Evolutionary conservation across 2,888 invertebrate genomes (phyloP), one percentile per base, ranked within the genome.

Genomic region (Mesorhabditis spiculigera): DNA sequence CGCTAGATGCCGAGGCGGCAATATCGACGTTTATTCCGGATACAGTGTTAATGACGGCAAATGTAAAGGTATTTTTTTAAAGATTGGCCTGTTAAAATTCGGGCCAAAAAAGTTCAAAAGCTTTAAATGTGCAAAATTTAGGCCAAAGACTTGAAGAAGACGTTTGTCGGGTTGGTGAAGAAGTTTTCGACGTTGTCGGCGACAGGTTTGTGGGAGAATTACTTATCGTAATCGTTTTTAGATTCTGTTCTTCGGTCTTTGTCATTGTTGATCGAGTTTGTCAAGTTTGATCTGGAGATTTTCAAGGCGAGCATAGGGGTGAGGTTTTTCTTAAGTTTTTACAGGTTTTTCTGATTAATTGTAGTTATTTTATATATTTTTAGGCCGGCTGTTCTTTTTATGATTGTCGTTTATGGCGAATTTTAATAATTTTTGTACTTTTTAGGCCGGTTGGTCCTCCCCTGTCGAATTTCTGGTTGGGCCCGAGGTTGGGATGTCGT

Each of bases 391-490:
- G 28, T 28, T 28, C 28, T 28, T 28, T 28, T 28, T 28, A 28
- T 28, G 28, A 28, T 28, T 50, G 58, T 13, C 58, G 58, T 13
- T 50, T 10, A 50, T 50, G 58, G 58, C 10, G 10, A 13, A 50
- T 50, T 13, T 50, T 50, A 13, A 13, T 50, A 50, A 50, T 50
- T 50, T 50, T 50, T n/a, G n/a, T 50, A 10, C 13, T 16, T 87
- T 86, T 62, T 86, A 91, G 90, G 92, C 93, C 68, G 93, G 93
- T 81, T 97, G 95, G 94, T 93, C 93, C 80, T 93, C 95, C 84
- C 95, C 95, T 41, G 93, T 96, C 64, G 94, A 95, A 86, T 89
- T 97, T 81, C 92, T 95, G 79, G 94, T 97, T 82, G 95, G 96
- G 28, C 94, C 95, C 28, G 91, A 92, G 86, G 90, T 92, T 70